Evolutionary conservation across 2,113 vertebrate genomes (phyloP).

Genomic region (Formicarius rufipectus): DNA sequence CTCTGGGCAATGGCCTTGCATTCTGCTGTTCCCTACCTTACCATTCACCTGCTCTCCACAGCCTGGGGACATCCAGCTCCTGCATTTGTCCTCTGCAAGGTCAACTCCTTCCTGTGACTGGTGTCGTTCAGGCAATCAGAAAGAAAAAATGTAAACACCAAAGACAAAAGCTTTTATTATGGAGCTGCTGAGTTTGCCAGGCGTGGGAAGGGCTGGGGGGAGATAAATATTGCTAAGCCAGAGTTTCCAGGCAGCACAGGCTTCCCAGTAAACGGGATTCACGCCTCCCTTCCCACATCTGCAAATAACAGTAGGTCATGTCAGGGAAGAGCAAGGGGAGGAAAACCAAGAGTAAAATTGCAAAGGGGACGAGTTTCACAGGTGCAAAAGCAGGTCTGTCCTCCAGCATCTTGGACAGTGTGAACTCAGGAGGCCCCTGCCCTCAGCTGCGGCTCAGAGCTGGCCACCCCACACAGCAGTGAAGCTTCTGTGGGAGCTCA

Average conservation of each 20-base stretch:
- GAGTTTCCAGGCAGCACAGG: not conserved
- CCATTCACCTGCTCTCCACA: not conserved
- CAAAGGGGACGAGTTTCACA: not conserved
- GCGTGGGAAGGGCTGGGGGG: not conserved
- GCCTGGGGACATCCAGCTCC: not conserved
- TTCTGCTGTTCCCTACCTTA: not conserved
- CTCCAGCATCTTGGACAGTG: rapidly evolving
- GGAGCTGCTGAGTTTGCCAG: not conserved
- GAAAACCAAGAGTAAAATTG: not conserved
- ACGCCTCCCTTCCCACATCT: not conserved
- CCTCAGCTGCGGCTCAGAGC: not conserved
- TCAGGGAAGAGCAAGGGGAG: not conserved
- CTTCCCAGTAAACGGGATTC: not conserved
- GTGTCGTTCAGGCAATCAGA: not conserved
- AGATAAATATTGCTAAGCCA: not conserved
- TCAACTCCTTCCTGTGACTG: not conserved
- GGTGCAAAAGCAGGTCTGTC: not conserved
- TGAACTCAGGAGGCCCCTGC: not conserved
- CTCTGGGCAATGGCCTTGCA: not conserved
- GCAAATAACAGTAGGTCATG: rapidly evolving
- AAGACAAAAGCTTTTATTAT: conserved; percentile 11
- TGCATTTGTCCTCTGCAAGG: not conserved
- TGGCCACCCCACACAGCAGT: rapidly evolving
- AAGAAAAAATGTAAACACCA: not conserved
- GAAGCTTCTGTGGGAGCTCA: not conserved